A percentile compares a stretch with the other conserved stretches of the same genome.
Conservation (phyloP, 2,113 vertebrate species). For the Rhegmatorhina hoffmannsi region DNA sequence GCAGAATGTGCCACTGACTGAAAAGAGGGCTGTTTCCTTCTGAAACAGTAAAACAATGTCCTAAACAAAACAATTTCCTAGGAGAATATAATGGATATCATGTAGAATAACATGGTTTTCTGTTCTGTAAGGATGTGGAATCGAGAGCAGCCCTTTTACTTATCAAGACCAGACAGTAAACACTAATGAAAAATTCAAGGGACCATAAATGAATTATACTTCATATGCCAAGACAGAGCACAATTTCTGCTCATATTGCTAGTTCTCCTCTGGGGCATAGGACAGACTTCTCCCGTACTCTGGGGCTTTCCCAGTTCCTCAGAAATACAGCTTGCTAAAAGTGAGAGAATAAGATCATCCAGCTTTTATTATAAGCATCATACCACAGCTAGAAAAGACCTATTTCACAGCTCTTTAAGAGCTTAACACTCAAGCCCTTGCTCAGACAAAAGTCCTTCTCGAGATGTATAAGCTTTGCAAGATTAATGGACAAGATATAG, state of each 20-base stretch:
- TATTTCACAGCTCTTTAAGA: neutral
- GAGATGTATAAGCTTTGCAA: neutral
- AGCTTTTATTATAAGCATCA: neutral
- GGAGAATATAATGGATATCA: neutral
- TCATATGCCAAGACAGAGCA: neutral
- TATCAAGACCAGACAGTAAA: conserved; percentile 12
- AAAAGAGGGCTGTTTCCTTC: neutral
- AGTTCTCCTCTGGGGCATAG: neutral
- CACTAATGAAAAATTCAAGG: conserved; percentile 7
- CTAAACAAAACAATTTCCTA: neutral
- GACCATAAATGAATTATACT: conserved; percentile 20
- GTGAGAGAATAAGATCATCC: neutral
- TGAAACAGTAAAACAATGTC: neutral
- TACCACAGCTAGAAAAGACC: neutral
- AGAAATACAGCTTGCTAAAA: neutral
- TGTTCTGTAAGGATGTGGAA: neutral
- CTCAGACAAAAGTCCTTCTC: neutral
- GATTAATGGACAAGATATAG: neutral
- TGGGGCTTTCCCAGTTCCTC: neutral
- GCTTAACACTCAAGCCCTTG: neutral
- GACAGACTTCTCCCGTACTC: neutral
- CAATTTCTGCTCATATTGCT: neutral
- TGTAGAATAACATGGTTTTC: neutral
- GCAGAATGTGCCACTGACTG: neutral
- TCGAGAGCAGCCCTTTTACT: neutral